Evolutionary conservation across 2,113 vertebrate genomes (phyloP).

Genomic region (Gasterosteus aculeatus): DNA sequence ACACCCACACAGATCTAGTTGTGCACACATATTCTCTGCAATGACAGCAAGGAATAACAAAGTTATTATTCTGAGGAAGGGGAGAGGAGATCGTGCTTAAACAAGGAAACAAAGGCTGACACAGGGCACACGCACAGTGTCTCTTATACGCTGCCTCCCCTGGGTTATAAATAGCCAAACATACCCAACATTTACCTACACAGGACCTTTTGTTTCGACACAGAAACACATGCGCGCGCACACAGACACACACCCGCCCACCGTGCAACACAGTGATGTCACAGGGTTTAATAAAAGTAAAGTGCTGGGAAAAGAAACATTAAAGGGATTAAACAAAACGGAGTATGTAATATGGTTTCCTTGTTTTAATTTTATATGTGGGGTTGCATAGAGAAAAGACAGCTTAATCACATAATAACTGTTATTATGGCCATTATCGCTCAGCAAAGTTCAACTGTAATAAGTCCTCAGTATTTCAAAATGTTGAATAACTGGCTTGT

Average conservation of each 20-base stretch:
- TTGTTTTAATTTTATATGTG: neutral
- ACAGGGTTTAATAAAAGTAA: neutral
- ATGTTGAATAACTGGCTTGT: neutral
- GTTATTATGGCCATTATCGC: neutral
- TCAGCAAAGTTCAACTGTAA: neutral
- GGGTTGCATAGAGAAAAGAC: neutral
- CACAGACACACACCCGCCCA: conserved; percentile 2
- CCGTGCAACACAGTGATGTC: too few relatives aligned
- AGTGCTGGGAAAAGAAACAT: neutral
- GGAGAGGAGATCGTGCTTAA: conserved; percentile 57
- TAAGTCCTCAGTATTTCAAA: neutral
- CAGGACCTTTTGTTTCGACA: conserved; percentile 56
- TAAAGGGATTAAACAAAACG: neutral
- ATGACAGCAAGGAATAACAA: conserved; percentile 64
- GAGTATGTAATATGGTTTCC: neutral
- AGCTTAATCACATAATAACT: neutral
- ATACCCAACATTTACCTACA: conserved; percentile 67
- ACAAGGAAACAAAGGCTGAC: conserved; percentile 66
- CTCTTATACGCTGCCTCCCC: conserved; percentile 36
- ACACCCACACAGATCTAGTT: conserved; percentile 16
- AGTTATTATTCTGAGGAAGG: conserved; percentile 57
- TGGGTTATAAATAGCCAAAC: conserved; percentile 64
- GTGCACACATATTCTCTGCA: conserved; percentile 24
- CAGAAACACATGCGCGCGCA: conserved; percentile 1
- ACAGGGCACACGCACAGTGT: conserved; percentile 45